phyloP scores from a whole-genome alignment of 2,113 vertebrate genomes.

The Phycodurus eques region DNA sequence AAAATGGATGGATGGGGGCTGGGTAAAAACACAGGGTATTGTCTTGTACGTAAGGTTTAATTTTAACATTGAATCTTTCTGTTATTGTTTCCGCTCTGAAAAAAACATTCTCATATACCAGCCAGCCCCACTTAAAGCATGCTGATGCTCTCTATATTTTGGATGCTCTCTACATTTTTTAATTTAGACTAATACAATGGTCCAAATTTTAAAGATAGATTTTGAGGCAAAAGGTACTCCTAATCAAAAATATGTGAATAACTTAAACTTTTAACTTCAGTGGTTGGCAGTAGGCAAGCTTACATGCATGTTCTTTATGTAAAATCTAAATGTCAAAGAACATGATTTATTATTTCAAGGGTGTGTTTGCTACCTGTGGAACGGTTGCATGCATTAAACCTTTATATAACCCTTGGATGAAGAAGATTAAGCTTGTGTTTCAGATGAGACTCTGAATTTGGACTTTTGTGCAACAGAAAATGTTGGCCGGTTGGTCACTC shows the following conservation, averaged over 20 bases:
- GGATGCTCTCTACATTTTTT: not conserved
- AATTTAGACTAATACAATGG: slow-evolving; percentile 23
- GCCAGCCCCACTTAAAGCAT: not conserved
- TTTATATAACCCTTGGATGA: not conserved
- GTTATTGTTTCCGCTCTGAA: not conserved
- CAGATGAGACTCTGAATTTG: slow-evolving; percentile 63
- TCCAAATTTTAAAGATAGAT: slow-evolving; percentile 24
- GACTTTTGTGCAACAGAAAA: slow-evolving; percentile 94
- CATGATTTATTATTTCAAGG: not conserved
- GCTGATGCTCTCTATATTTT: not conserved
- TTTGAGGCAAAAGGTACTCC: slow-evolving; percentile 13
- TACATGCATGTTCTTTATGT: slow-evolving; percentile 22
- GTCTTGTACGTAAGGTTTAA: not conserved
- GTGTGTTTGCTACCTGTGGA: not conserved
- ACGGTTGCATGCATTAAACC: slow-evolving; percentile 34
- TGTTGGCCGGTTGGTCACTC: slow-evolving; percentile 95
- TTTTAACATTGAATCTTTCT: not conserved
- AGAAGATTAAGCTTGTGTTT: not conserved
- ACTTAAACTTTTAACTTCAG: slow-evolving; percentile 9
- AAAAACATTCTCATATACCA: not conserved
- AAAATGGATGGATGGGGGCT: not conserved
- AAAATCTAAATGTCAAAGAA: not conserved
- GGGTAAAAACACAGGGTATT: not conserved
- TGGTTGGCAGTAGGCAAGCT: slow-evolving; percentile 13
- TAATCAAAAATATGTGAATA: slow-evolving; percentile 27